Evolutionary conservation across 2,888 invertebrate species (phyloP).

Genomic region (Dasypogon diadema): DNA sequence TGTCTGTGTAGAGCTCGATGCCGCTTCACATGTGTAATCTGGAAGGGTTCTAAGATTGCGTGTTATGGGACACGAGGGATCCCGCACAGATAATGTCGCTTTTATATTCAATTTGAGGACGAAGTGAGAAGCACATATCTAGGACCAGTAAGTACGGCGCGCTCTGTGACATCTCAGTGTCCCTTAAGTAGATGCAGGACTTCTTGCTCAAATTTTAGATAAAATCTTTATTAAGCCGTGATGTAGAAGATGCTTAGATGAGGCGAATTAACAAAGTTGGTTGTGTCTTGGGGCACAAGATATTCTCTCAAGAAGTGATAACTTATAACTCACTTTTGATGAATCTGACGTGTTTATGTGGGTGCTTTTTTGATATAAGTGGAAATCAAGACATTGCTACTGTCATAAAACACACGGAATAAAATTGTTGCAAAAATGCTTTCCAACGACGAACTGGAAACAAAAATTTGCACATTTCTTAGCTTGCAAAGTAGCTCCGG

Average conservation of each 20-base stretch:
- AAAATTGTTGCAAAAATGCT: slow-evolving; percentile 11
- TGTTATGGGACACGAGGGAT: slow-evolving; percentile 53
- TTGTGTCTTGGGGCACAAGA: slow-evolving; percentile 2
- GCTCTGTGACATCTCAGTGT: not conserved
- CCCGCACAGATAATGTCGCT: slow-evolving; percentile 46
- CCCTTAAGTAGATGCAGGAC: slow-evolving; percentile 49
- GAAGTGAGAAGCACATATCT: slow-evolving; percentile 22
- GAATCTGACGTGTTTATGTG: slow-evolving; percentile 36
- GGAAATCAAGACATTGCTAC: slow-evolving; percentile 16
- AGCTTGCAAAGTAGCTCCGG: not conserved
- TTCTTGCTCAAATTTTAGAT: slow-evolving; percentile 50
- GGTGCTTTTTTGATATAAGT: slow-evolving; percentile 19
- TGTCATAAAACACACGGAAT: slow-evolving; percentile 21
- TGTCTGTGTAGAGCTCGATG: not conserved
- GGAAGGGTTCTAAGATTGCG: slow-evolving; percentile 25
- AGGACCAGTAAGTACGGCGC: not conserved
- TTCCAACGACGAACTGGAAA: slow-evolving; percentile 4
- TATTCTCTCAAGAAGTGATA: not conserved
- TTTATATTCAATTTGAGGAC: slow-evolving; percentile 52
- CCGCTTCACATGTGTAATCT: slow-evolving; percentile 38
- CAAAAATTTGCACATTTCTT: slow-evolving; percentile 1
- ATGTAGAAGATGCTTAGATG: not conserved
- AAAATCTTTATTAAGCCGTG: slow-evolving; percentile 32
- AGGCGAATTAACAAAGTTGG: not conserved
- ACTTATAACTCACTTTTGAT: not conserved